Base-by-base conservation (phyloP, 2,888 invertebrate species). In the Hanleya hanleyi region DNA sequence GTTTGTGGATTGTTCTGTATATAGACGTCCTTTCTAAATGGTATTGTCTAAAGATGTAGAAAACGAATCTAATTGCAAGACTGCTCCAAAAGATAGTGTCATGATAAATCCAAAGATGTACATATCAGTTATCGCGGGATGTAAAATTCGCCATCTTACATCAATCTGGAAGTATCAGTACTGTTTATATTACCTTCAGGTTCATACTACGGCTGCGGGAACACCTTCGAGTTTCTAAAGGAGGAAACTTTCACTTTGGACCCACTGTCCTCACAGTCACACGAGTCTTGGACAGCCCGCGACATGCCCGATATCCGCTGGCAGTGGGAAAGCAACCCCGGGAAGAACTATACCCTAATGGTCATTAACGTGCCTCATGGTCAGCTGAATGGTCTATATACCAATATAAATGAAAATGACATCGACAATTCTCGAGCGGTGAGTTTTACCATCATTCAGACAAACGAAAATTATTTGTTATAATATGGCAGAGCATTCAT, bases 341-440 rank as follows among this genome's bases (percentile, higher is more conserved):
- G 69, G 0, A 72, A 77, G 26, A 36, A 66, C 12, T 81, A 72
- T 35, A 72, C 77, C 0, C 12, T 81, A 26, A 33, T 77, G n/a
- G 62, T 77, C 0, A 74, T 75, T 36, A 76, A 78, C 41, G 77
- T 74, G 2, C 77, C 76, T 3, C 67, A 70, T 38, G 29, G 64
- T 0, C 50, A 72, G 12, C 29, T 50, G 0, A 75, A 77, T 49
- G 79, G 71, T 12, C 69, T 77, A 6, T 79, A 77, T 32, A 47
- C 77, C 41, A 81, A 81, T 67, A 77, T 81, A 1, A 69, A 67
- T 18, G 77, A 77, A 2, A 73, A 74, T 37, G 69, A 77, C 41
- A 49, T 80, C n/a, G 49, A 68, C 1, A 32, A 64, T 7, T 68
- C 67, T n/a, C n/a, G n/a, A n/a, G n/a, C n/a, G n/a, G n/a, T n/a